Percentiles rank a stretch among this genome's conserved stretches.
Conservation (phyloP, 2,797 vertebrate genomes). For the Parotocinclus haroldoi region DNA sequence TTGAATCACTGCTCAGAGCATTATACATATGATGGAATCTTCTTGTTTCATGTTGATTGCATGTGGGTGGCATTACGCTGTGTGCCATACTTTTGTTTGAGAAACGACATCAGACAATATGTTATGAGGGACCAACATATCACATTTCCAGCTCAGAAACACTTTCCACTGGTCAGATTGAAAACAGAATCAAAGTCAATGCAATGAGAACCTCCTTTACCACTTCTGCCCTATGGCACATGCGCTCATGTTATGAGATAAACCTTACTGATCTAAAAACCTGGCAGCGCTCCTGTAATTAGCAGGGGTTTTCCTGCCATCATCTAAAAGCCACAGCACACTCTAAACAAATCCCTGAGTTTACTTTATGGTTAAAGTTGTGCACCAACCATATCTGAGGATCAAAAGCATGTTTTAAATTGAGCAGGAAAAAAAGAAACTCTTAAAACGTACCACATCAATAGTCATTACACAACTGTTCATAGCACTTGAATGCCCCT, state of each 20-base stretch:
- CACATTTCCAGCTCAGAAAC: slow-evolving; percentile 27
- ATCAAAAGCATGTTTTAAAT: slow-evolving; percentile 30
- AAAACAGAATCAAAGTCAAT: slow-evolving; percentile 28
- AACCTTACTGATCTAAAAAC: slow-evolving; percentile 10
- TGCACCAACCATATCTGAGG: slow-evolving; percentile 1
- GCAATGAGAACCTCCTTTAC: neutral
- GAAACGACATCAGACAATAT: neutral
- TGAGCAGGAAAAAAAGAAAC: slow-evolving; percentile 18
- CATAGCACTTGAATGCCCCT: slow-evolving; percentile 14
- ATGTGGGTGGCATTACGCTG: slow-evolving; percentile 34
- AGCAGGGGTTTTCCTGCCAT: slow-evolving; percentile 12
- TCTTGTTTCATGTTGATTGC: slow-evolving; percentile 59
- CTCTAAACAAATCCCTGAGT: slow-evolving; percentile 28
- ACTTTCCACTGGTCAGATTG: slow-evolving; percentile 15
- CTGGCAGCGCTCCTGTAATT: slow-evolving; percentile 34
- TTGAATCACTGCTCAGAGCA: too few species aligned
- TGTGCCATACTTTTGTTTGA: slow-evolving; percentile 3
- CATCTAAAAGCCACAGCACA: slow-evolving; percentile 26
- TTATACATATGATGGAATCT: too few species aligned
- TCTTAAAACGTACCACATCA: slow-evolving; percentile 24
- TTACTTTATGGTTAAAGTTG: slow-evolving; percentile 12
- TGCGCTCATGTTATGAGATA: slow-evolving; percentile 14
- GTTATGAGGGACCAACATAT: slow-evolving; percentile 5
- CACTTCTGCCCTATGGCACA: neutral
- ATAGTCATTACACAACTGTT: slow-evolving; percentile 14